Conservation (phyloP, 92 coral and sea anemone species). For the Ricordea florida region DNA sequence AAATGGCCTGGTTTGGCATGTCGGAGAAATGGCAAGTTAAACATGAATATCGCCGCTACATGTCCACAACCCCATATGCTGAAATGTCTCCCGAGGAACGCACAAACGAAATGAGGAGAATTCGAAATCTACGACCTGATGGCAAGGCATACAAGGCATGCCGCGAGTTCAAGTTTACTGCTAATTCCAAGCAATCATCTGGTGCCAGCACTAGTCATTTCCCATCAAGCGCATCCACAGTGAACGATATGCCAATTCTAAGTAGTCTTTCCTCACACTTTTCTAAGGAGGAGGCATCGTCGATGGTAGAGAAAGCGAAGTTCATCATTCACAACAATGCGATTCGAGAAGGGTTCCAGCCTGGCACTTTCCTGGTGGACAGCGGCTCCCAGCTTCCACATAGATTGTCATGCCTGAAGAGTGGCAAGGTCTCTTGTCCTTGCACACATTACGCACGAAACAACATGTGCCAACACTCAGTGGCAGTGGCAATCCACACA, state of each 20-base stretch:
- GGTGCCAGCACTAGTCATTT: too few species aligned
- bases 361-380: constrained; percentile 14
- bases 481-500: constrained; percentile 37
- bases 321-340: constrained; percentile 2
- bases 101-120: constrained; percentile 2
- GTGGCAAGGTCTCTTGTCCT: constrained; percentile 35
- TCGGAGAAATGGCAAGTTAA: constrained; percentile 66
- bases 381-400: constrained; percentile 15
- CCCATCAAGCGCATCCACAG: too few species aligned
- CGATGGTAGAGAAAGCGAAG: constrained; percentile 29
- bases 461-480: constrained; percentile 18
- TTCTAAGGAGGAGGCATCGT: not conserved
- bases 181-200: too few species aligned
- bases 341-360: constrained; percentile 46
- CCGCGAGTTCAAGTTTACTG: constrained; percentile 27
- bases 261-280: not conserved
- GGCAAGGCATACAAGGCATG: constrained; percentile 19
- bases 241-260: too few species aligned
- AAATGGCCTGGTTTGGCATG: constrained; percentile 61
- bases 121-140: constrained; percentile 20
- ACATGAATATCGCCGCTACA: not conserved
- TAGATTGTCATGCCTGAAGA: constrained; percentile 19
- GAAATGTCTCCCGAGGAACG: constrained; percentile 3
- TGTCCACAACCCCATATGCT: not conserved
- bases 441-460: constrained; percentile 17